phyloP scores from a whole-genome alignment of 2,113 vertebrate genomes.

The Tinamus guttatus region DNA sequence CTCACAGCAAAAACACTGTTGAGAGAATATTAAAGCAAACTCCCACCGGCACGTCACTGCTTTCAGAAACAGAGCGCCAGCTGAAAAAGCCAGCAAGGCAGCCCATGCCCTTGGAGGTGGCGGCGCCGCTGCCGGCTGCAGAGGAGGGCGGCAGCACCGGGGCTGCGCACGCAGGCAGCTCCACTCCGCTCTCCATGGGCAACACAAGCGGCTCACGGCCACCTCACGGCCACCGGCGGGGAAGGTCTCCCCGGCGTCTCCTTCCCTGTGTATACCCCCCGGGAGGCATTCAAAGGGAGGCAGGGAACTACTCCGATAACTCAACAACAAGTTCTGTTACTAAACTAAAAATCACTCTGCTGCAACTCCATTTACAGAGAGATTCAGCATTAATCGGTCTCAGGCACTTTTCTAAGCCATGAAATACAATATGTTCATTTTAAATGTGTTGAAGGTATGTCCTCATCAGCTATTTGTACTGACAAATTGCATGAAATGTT shows the following conservation, averaged over 20 bases:
- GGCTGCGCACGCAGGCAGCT: no score
- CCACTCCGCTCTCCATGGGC: no score
- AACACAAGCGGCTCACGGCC: no score
- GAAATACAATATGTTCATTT: not conserved
- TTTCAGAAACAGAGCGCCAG: not conserved
- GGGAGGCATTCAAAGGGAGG: not conserved
- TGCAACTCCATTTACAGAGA: not conserved
- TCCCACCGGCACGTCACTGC: not conserved
- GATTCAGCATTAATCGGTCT: conserved; percentile 10
- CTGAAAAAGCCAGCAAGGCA: not conserved
- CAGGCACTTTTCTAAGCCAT: not conserved
- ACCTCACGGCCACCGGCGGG: no score
- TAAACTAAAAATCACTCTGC: conserved; percentile 22
- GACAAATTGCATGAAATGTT: not conserved
- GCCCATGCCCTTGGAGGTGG: no score
- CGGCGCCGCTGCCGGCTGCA: no score
- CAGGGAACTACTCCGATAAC: not conserved
- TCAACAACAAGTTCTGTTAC: not conserved
- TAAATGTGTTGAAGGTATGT: not conserved
- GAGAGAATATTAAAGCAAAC: not conserved
- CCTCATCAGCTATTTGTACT: not conserved
- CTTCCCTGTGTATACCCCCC: not conserved
- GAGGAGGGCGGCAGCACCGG: no score
- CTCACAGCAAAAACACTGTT: not conserved
- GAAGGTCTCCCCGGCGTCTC: no score